Base-by-base conservation (phyloP, 2,888 invertebrate species). In the Papilio protenor region DNA sequence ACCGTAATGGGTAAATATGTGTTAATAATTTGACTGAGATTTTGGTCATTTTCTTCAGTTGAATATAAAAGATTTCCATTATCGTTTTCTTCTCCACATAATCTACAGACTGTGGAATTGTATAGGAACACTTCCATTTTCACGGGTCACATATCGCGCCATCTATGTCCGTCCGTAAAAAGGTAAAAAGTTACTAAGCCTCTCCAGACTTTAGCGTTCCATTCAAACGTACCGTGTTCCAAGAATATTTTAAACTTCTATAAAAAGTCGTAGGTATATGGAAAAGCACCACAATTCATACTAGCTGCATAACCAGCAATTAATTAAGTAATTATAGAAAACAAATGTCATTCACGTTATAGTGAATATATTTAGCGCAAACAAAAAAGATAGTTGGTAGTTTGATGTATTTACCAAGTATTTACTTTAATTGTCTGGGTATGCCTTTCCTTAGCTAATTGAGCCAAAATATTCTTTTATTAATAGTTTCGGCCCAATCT, bases 1-100 rank as follows among this genome's bases (percentile, higher is more conserved):
- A 97, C 97, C 96, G 96, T 96, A 80, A 97, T 90, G 27, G 97
- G 97, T 85, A 97, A 95, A 95, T 97, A 97, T 80, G 95, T 95
- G 90, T 97, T 97, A 81, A 97, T 95, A 87, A 96, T 91, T 81
- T 95, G 94, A 90, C 96, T 94, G 89, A 97, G 94, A 93, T 96
- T 95, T 83, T 95, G 92, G 83, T 95, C 95, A 91, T 95, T 95
- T 88, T 95, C 95, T 83, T 95, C 94, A 81, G 85, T 84, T 40
- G 92, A 89, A 92, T 96, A 97, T 88, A 97, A 92, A 86, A 95
- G 92, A 82, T 96, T 96, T 80, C 96, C 96, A 88, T 96, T 96
- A 84, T 95, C 94, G 92, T 97, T 97, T 93, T 96, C 96, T 92
- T 96, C 96, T 27, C 96, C 97, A 94, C 97, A 97, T 90, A 97